Base-by-base conservation (phyloP, 2,888 invertebrate species). In the Luperina nickerlii region DNA sequence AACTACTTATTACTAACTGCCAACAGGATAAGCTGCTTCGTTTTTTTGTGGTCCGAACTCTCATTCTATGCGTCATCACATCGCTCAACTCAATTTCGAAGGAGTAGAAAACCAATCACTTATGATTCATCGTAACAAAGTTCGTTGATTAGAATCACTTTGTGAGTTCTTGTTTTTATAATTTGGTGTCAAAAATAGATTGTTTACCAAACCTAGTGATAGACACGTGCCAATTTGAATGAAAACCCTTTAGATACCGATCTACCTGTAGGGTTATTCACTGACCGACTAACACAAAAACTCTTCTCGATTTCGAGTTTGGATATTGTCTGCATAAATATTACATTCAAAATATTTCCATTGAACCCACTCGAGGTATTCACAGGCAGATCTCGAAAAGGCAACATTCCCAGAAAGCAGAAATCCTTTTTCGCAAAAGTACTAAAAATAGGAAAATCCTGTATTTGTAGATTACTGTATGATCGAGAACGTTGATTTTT, bases 41-140 rank as follows among this genome's bases (percentile, higher is more conserved):
- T 67, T 82, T 81, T 87, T 90, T 87, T 87, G 70, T 81, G 75
- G 76, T 78, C 71, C 74, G 69, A 79, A 73, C 79, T 85, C 79
- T 78, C 85, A 72, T 70, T 71, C 42, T 65, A 76, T 81, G 85
- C 82, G 83, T 88, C 86, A 88, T 83, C 82, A 78, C 86, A 88
- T 83, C 82, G 76, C 70, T 83, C 38, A 80, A 84, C 79, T 74
- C 66, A 79, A 82, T 82, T 80, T 83, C 77, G 75, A 84, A 82
- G 73, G 76, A 87, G 81, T 78, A 79, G 78, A 82, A 81, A 88
- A 83, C 80, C 89, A 85, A 86, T 89, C 84, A 82, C 80, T 78
- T 84, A 79, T 90, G 86, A 89, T 69, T 89, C 89, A 90, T 89
- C 74, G 78, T 77, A 76, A 67, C 74, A 88, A 79, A 86, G 83